Conservation (phyloP, 2,888 invertebrate genomes). For the Sussaba pulchella region DNA sequence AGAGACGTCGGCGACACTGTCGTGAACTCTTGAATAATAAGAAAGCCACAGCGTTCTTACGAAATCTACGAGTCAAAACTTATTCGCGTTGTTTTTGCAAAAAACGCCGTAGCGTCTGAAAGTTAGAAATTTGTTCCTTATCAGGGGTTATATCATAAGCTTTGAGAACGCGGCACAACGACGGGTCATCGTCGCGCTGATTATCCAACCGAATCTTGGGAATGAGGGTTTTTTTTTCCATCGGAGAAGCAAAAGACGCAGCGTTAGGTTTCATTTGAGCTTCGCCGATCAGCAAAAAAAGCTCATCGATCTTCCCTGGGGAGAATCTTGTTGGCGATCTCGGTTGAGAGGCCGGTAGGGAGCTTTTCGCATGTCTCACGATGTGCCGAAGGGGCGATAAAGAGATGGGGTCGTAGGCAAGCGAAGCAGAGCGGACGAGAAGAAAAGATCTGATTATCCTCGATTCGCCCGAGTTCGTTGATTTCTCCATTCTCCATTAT, state of each 20-base stretch:
- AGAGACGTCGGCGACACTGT: too few relatives aligned
- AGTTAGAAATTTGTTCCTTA: too few relatives aligned
- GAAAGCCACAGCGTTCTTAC: too few relatives aligned
- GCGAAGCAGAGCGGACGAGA: constrained; percentile 42
- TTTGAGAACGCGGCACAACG: too few relatives aligned
- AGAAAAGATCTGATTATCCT: constrained; percentile 50
- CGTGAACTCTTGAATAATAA: too few relatives aligned
- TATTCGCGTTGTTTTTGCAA: too few relatives aligned
- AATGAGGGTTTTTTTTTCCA: background rate
- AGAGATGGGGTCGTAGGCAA: constrained; percentile 45
- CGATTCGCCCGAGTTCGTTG: constrained; percentile 65
- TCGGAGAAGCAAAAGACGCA: background rate
- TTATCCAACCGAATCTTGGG: background rate
- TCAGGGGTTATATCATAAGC: too few relatives aligned
- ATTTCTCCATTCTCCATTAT: constrained; percentile 74
- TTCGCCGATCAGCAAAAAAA: background rate
- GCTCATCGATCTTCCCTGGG: constrained; percentile 14
- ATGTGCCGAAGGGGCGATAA: constrained; percentile 14
- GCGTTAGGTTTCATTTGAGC: background rate
- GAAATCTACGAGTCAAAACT: too few relatives aligned
- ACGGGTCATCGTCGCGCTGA: background rate
- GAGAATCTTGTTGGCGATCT: constrained; percentile 22
- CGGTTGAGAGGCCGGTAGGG: background rate
- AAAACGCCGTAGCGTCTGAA: too few relatives aligned
- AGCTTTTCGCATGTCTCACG: constrained; percentile 14